Evolutionary conservation across 2,797 vertebrate species (phyloP), one percentile per base, ranked within the genome.

Genomic region (Gorsachius magnificus): DNA sequence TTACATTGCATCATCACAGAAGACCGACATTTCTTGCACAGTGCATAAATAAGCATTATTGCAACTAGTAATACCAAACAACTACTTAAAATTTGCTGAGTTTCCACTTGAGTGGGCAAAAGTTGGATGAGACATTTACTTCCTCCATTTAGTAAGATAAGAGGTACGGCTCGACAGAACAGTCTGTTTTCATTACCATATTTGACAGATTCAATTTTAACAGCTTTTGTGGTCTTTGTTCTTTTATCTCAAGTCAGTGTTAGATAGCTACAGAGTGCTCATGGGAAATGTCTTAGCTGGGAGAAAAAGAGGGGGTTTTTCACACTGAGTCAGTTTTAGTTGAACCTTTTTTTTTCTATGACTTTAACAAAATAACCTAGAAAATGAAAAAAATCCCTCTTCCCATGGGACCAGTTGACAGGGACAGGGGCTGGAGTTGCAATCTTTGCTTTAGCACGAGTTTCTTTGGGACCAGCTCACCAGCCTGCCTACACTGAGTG

Each of bases 141-240:
- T 96, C 84, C 89, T 92, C 76, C 70, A 54, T 87, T 87, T 83
- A 90, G 45, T 43, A 61, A 93, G 84, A 80, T 83, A 94, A 91
- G 89, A 84, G 17, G 46, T 80, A 93, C 5, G 1, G 78, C 82
- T 89, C 3, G 0, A 54, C 61, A 69, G 84, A 91, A 86, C 89
- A 88, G 46, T 28, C 57, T 93, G 77, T 35, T 92, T 96, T 95
- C 87, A 83, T 92, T 92, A 65, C 76, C 61, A 36, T 83, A 78
- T 65, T 88, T 78, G 82, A 87, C 50, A 87, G 89, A 78, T 89
- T 87, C 93, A 68, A 80, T 93, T 94, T 95, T 86, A 96, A 92
- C 91, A 89, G 92, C 79, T 91, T 91, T 94, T 96, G 72, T 68
- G 48, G 89, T 75, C 92, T 91, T 85, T 92, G 82, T 92, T 92